A percentile compares a stretch with the other conserved stretches of the same genome.
Evolutionary conservation across 2,113 vertebrate species (phyloP).

Genomic region (Trochalopteron elliotii): DNA sequence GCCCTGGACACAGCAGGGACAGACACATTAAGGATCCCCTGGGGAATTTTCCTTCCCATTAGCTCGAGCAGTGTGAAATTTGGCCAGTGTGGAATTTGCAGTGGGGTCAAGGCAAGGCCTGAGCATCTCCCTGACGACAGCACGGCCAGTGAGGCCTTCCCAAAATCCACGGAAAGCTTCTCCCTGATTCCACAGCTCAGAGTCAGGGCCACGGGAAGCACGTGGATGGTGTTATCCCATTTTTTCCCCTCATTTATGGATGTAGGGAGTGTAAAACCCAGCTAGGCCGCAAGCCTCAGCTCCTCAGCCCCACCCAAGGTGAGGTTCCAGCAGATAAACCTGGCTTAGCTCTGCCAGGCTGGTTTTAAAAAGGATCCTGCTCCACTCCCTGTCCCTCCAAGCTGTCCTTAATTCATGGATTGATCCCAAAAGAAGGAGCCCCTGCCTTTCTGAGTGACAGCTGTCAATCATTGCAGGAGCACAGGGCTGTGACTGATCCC

Average conservation of each 20-base stretch:
- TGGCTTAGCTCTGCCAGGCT: background rate
- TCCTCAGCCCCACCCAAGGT: fast-evolving
- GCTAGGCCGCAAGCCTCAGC: background rate
- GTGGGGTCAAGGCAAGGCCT: background rate
- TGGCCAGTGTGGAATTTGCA: background rate
- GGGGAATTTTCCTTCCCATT: background rate
- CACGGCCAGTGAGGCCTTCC: background rate
- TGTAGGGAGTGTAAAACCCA: background rate
- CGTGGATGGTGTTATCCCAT: background rate
- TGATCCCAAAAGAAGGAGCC: background rate
- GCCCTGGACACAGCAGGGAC: background rate
- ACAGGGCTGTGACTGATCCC: background rate
- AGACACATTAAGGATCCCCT: background rate
- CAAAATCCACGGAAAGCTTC: background rate
- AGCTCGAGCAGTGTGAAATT: fast-evolving
- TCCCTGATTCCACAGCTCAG: background rate
- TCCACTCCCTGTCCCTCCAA: background rate
- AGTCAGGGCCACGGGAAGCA: background rate
- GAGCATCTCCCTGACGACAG: background rate
- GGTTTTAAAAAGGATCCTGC: background rate
- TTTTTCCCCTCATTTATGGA: background rate
- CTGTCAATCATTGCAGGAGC: background rate
- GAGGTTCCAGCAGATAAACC: background rate
- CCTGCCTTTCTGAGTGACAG: background rate
- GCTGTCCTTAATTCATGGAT: background rate